Evolutionary conservation across 1,140 invertebrate species (phyloP).

Genomic region (Euborellia annulipes): DNA sequence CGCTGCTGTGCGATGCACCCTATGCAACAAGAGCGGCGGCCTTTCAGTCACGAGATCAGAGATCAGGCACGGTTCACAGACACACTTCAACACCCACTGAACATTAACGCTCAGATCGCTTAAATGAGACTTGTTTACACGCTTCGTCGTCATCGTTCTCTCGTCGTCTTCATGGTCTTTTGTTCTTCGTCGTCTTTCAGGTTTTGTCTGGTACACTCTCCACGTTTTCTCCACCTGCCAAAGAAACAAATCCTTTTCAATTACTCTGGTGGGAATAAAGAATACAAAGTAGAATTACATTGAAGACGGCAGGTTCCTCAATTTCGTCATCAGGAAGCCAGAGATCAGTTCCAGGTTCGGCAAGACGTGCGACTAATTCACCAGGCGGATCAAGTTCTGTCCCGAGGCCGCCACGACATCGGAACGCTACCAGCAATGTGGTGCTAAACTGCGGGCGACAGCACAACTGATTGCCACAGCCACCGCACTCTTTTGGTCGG

Average conservation of each 20-base stretch:
- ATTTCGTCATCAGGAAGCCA: not conserved
- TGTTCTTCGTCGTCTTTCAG: too few relatives aligned
- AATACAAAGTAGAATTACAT: too few relatives aligned
- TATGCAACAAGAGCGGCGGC: conserved; percentile 7
- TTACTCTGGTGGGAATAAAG: too few relatives aligned
- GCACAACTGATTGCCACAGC: conserved; percentile 33
- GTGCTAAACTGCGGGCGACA: conserved; percentile 40
- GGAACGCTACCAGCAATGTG: conserved; percentile 35
- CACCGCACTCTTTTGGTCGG: conserved; percentile 44
- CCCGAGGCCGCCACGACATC: conserved; percentile 13
- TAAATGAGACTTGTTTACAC: too few relatives aligned
- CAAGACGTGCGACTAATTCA: not conserved
- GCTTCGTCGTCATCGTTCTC: too few relatives aligned
- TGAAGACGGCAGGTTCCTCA: too few relatives aligned
- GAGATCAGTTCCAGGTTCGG: conserved; percentile 1
- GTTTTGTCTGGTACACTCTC: too few relatives aligned
- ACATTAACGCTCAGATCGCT: conserved; percentile 7
- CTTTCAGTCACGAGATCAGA: not conserved
- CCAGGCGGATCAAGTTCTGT: not conserved
- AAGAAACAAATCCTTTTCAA: too few relatives aligned
- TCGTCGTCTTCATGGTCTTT: too few relatives aligned
- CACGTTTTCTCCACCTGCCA: too few relatives aligned
- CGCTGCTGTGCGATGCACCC: conserved; percentile 10
- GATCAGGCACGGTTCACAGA: conserved; percentile 8
- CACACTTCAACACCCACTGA: conserved; percentile 17